A percentile compares a stretch with the other conserved stretches of the same genome.
Conservation (phyloP, 2,113 vertebrate species). For the Chiloscyllium plagiosum region DNA sequence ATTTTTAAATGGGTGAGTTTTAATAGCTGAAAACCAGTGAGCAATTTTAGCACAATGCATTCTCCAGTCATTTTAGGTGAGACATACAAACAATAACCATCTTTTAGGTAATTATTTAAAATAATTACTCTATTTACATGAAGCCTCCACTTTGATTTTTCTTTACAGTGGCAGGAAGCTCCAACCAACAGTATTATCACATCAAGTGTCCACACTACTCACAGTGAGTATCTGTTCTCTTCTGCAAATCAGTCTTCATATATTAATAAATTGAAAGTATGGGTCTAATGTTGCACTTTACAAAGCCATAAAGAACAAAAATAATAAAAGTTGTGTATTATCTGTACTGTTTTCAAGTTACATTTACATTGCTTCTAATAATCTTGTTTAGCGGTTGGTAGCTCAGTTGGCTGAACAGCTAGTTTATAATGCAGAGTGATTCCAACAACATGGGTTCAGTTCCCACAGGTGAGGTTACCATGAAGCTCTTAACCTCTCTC, state of each 20-base stretch:
- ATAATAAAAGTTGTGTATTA: not conserved
- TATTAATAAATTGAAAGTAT: not conserved
- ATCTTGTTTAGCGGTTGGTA: too few relatives aligned
- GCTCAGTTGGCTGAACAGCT: too few relatives aligned
- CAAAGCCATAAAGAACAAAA: not conserved
- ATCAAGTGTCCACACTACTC: not conserved
- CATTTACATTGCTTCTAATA: not conserved
- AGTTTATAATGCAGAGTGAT: too few relatives aligned
- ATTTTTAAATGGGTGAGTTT: not conserved
- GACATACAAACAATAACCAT: not conserved
- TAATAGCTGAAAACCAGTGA: not conserved
- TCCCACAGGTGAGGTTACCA: too few relatives aligned
- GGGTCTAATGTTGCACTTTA: not conserved
- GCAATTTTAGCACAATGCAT: not conserved
- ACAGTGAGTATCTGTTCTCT: conserved; percentile 15
- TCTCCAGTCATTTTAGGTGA: not conserved
- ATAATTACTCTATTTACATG: not conserved
- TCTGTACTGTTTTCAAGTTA: not conserved
- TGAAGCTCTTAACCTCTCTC: too few relatives aligned
- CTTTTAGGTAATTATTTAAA: not conserved
- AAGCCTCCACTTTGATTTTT: conserved; percentile 39
- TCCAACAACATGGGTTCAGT: too few relatives aligned
- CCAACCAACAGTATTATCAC: conserved; percentile 42
- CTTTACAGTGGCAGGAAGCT: conserved; percentile 74
- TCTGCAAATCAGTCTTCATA: not conserved